Evolutionary conservation across 2,113 vertebrate species (phyloP), one percentile per base, ranked within the genome.

Genomic region (Seriola rivoliana): DNA sequence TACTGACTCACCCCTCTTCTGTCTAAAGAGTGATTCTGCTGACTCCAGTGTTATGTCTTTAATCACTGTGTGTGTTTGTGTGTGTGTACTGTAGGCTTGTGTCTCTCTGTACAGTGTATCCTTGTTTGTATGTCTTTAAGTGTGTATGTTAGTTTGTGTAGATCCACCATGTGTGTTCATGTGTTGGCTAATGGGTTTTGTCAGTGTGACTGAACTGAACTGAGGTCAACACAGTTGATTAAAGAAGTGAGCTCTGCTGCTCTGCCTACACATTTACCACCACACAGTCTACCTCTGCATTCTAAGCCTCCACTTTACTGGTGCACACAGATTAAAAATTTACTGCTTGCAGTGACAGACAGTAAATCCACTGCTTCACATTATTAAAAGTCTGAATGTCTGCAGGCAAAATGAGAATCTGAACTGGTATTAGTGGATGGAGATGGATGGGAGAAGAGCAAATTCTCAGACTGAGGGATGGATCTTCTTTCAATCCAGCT

Each of bases 141-240:
- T 74, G 62, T 63, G 55, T 25, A 29, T 62, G 42, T 12, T 67
- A 60, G 74, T 57, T 63, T 71, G 77, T 71, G 72, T 44, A 42
- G 13, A 74, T 84, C 13, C 50, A 36, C 54, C 57, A 25, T 63
- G 0, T 67, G 42, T 55, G 82, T 64, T 82, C 17, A 52, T 75
- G 80, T 79, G 76, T 81, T 57, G 60, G 55, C 75, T 89, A 75
- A 89, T 86, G 69, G 81, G 81, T 81, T 91, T 86, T 89, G 86
- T 89, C 91, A 86, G 85, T 87, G 88, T 88, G 90, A 91, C 85
- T 91, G 83, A 86, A 87, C 74, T 69, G 71, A 74, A 84, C 76
- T 46, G 84, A 88, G 88, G 88, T 89, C 89, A 85, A 75, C 78
- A 34, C 59, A 80, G 84, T 44, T 85, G 83, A 89, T 88, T 83